Percentiles rank a stretch among this genome's conserved stretches.
phyloP scores from a whole-genome alignment of 2,797 vertebrate genomes.

The Cottoperca gobio region DNA sequence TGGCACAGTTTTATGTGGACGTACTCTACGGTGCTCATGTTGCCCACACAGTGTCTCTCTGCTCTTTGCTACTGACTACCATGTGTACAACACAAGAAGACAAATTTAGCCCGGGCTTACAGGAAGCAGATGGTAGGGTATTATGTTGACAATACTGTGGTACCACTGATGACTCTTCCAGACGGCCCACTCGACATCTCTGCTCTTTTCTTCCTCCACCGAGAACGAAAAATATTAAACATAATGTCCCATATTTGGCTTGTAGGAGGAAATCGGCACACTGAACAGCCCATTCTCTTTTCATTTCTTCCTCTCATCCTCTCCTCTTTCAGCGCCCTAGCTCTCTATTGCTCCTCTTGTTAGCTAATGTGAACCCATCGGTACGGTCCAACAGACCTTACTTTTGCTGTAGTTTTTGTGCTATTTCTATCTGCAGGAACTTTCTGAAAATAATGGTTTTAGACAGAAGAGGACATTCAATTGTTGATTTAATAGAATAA shows the following conservation, averaged over 20 bases:
- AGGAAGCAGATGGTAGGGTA: constrained; percentile 78
- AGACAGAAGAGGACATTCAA: constrained; percentile 1
- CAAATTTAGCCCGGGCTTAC: constrained; percentile 71
- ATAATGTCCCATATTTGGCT: constrained; percentile 64
- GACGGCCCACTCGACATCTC: constrained; percentile 72
- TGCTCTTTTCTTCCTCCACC: constrained; percentile 69
- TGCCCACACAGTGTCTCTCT: constrained; percentile 72
- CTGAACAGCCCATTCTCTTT: constrained; percentile 41
- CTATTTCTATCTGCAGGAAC: constrained; percentile 25
- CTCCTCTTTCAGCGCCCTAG: constrained; percentile 5
- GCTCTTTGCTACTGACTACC: constrained; percentile 61
- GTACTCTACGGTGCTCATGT: constrained; percentile 45
- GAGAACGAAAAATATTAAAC: constrained; percentile 69
- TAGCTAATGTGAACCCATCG: constrained; percentile 22
- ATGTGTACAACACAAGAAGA: constrained; percentile 66
- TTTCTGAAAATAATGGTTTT: constrained; percentile 14
- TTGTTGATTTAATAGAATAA: constrained; percentile 14
- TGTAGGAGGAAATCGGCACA: constrained; percentile 41
- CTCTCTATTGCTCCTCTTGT: constrained; percentile 27
- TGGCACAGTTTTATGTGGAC: constrained; percentile 63
- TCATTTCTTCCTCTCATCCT: constrained; percentile 38
- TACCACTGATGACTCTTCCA: constrained; percentile 74
- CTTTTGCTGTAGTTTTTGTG: neutral
- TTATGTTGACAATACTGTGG: constrained; percentile 73
- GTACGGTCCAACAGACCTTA: constrained; percentile 10